A percentile compares a stretch with the other conserved stretches of the same genome.
Evolutionary conservation across 2,797 vertebrate species (phyloP).

Genomic region (Lithobates sylvaticus): DNA sequence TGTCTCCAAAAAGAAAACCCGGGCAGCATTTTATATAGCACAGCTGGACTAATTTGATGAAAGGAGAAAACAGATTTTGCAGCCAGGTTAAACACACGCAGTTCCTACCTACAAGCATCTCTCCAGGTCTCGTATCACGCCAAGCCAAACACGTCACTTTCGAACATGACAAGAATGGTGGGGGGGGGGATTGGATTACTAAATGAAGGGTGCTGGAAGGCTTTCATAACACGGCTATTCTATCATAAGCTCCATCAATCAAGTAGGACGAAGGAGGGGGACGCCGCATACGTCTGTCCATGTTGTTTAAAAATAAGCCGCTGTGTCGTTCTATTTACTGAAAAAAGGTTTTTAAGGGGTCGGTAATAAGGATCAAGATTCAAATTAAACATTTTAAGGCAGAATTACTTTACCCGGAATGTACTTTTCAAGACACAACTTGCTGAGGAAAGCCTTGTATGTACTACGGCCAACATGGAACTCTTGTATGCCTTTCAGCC

Average conservation of each 20-base stretch:
- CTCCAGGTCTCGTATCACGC: constrained; percentile 66
- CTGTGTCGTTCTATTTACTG: constrained; percentile 23
- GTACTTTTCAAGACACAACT: background rate
- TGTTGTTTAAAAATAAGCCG: constrained; percentile 33
- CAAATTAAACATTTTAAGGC: background rate
- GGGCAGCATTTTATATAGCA: constrained; percentile 57
- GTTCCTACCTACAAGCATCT: constrained; percentile 76
- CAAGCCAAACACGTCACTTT: constrained; percentile 78
- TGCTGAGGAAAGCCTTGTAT: background rate
- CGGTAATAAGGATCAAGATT: constrained; percentile 4
- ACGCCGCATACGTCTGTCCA: constrained; percentile 13
- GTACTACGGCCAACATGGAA: background rate
- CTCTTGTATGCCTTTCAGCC: no score
- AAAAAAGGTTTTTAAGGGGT: constrained; percentile 1
- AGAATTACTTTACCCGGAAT: background rate
- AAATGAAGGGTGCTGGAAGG: constrained; percentile 70
- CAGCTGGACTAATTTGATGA: constrained; percentile 79
- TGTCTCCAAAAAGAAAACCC: constrained; percentile 18
- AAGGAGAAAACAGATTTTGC: constrained; percentile 74
- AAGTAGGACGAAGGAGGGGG: constrained; percentile 38
- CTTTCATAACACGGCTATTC: constrained; percentile 72
- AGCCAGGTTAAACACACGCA: constrained; percentile 75
- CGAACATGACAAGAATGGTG: constrained; percentile 71
- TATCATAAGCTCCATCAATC: constrained; percentile 69
- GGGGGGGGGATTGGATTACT: constrained; percentile 65